A percentile compares a stretch with the other conserved stretches of the same genome.
These are phyloP conservation scores for Procambarus virginalis DNA, from an alignment of 1,140 invertebrate species.

Conservation along the genomic window DNA sequence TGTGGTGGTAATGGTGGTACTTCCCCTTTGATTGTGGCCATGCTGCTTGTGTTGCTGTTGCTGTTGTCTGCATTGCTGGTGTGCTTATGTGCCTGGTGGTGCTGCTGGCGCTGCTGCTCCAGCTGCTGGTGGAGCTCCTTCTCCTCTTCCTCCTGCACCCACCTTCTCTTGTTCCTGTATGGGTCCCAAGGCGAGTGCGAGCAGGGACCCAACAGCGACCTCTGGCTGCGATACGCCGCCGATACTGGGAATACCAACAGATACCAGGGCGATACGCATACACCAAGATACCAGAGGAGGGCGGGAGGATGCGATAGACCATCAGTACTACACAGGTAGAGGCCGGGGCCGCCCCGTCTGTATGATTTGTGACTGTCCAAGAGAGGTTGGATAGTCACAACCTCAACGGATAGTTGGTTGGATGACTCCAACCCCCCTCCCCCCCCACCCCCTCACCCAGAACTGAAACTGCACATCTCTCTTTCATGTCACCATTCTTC, in stretches of 20 bases:
- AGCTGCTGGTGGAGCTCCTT: neutral
- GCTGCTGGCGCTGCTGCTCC: no score
- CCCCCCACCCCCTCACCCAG: no score
- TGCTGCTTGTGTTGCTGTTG: no score
- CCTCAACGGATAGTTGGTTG: no score
- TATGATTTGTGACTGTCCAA: neutral
- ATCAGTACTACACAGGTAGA: neutral
- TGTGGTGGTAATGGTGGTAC: no score
- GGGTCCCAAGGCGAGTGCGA: neutral
- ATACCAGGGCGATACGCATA: slow-evolving; percentile 29
- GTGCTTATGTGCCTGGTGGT: no score
- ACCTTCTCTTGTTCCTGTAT: neutral
- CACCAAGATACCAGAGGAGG: slow-evolving; percentile 14
- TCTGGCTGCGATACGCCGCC: slow-evolving; percentile 22
- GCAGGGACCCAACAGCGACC: neutral
- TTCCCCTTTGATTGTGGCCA: no score
- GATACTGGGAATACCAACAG: slow-evolving; percentile 41
- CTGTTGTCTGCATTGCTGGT: no score
- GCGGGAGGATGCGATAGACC: slow-evolving; percentile 4
- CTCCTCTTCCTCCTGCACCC: neutral
- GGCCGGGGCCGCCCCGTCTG: neutral
- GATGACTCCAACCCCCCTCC: no score
- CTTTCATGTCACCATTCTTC: no score
- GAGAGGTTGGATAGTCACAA: no score
- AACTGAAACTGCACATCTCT: no score